Evolutionary conservation across 2,888 invertebrate genomes (phyloP).

Genomic region (Dysmachus trigonus): DNA sequence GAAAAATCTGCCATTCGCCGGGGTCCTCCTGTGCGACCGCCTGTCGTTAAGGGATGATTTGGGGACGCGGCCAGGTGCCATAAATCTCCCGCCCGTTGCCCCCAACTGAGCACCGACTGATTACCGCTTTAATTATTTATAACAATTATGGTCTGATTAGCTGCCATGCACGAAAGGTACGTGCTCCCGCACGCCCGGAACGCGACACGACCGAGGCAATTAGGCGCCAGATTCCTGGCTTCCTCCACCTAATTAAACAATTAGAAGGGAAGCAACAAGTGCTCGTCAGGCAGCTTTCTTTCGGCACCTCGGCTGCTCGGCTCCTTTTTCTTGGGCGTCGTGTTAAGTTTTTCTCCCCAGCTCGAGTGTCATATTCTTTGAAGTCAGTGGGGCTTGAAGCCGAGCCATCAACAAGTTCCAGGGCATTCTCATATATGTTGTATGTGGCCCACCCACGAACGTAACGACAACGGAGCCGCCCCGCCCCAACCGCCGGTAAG

Average conservation of each 20-base stretch:
- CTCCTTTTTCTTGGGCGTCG: constrained; percentile 16
- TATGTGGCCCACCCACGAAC: constrained; percentile 18
- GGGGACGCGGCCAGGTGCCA: not conserved
- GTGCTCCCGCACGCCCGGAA: not conserved
- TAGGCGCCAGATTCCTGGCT: constrained; percentile 17
- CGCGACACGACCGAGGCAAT: constrained; percentile 16
- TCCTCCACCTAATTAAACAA: constrained; percentile 39
- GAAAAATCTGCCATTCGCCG: not conserved
- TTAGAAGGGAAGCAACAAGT: constrained; percentile 37
- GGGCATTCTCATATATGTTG: constrained; percentile 1
- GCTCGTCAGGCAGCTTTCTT: constrained; percentile 6
- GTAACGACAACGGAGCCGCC: not conserved
- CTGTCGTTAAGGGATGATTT: not conserved
- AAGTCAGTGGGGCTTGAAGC: constrained; percentile 28
- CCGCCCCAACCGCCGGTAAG: not conserved
- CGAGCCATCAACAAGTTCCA: constrained; percentile 22
- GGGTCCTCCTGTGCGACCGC: not conserved
- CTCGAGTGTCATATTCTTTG: constrained; percentile 39
- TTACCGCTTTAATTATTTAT: not conserved
- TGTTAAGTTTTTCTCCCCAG: constrained; percentile 36
- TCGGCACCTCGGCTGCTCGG: not conserved
- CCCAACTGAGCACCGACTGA: not conserved
- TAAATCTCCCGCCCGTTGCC: not conserved
- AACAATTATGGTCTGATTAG: constrained; percentile 1
- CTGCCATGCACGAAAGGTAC: not conserved